Base-by-base conservation (phyloP, 2,113 vertebrate species). In the Stictonetta naevosa region DNA sequence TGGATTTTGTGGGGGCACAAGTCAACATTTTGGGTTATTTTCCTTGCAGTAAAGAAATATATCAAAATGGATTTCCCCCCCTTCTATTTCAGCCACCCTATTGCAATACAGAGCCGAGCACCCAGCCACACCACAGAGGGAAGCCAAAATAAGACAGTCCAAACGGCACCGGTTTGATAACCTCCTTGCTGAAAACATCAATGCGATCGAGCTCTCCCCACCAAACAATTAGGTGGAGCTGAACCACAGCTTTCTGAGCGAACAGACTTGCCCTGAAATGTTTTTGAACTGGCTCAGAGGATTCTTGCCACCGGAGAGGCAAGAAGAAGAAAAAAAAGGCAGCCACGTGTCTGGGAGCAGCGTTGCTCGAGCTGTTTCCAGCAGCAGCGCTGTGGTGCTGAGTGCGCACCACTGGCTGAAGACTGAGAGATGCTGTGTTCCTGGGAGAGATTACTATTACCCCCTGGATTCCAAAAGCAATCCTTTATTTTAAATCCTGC, bases 401-500 rank as follows among this genome's bases (percentile, higher is more conserved):
- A 96, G 69, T 8, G 0, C 2, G 81, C 55, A 59, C 42, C 23
- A 44, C 46, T 56, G 55, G 50, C 74, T 85, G 34, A 72, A 88
- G 67, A 92, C 89, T 18, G 77, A 92, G 71, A 93, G 67, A 80
- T 83, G 82, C 69, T 36, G 62, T 8, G 6, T 25, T 88, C 85
- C 88, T 8, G 4, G 25, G 28, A 86, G 69, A 71, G 90, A 93
- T 89, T 66, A 91, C 84, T 63, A 89, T 85, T 75, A 64, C 22
- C 56, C 38, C 34, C 52, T 76, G 64, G 25, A 62, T 52, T 96
- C 90, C 82, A 91, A 90, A 74, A 95, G 71, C 74, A 87, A 60
- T 92, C 53, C 52, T 73, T 90, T 92, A 93, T 86, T 86, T 95
- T 93, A 93, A 96, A 94, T 78, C 53, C 64, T 67, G 50, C 50